Base-by-base conservation (phyloP, 2,888 invertebrate species). In the Clanis bilineata region DNA sequence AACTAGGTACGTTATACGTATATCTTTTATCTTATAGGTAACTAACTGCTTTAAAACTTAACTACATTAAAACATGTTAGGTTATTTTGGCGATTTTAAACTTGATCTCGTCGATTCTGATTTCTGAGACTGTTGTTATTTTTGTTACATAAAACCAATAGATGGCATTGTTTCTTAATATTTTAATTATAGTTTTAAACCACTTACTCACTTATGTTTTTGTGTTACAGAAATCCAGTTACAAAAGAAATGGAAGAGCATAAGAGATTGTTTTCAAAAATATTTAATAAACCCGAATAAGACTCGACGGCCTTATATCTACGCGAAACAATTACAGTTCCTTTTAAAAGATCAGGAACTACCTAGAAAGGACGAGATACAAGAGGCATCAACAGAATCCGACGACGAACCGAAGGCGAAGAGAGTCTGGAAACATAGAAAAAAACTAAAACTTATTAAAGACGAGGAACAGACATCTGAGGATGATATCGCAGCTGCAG, bases 231-330 rank as follows among this genome's bases (percentile, higher is more conserved):
- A 89, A 75, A 72, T 90, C 5, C 90, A 91, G 71, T 77, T 92
- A 6, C 90, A 91, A 70, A 91, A 90, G 74, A 92, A 91, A 77
- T 92, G 91, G 91, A 92, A 91, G 66, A 87, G 91, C 66, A 85
- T 91, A 12, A 74, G 90, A 28, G 92, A 92, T 64, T 86, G 87
- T 64, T 91, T 85, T 63, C 82, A 84, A 62, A 90, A 90, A 62
- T 90, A 86, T 71, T 57, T 85, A 28, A 63, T 74, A 1, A 83
- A 89, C 59, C 90, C 90, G 1, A 79, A 76, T 15, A 80, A 82
- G 71, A 84, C 84, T 5, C 84, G 74, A 63, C 77, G 82, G 12
- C 90, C 91, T 0, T 92, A 92, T 64, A 70, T 91, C 18, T 91
- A 90, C 67, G 66, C 67, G 10, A 87, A 80, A 65, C 86, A 88